A percentile compares a stretch with the other conserved stretches of the same genome.
Evolutionary conservation across 2,797 vertebrate genomes (phyloP).

Genomic region (Schizothorax lantsangensis): DNA sequence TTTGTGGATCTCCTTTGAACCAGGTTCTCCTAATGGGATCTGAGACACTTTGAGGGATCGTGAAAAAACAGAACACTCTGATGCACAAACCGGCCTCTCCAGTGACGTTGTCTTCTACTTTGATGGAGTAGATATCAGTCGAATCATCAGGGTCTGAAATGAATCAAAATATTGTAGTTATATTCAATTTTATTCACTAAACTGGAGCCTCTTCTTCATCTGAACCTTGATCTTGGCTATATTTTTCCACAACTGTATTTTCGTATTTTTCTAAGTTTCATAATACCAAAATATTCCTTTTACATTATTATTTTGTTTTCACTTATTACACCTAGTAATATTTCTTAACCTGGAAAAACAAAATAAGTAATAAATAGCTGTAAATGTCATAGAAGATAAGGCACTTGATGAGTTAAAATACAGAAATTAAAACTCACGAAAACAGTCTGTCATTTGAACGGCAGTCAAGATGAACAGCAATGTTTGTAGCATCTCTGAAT

Average conservation of each 20-base stretch:
- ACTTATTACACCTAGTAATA: neutral
- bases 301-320: neutral
- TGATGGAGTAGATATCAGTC: neutral
- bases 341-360: neutral
- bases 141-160: neutral
- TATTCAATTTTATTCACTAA: neutral
- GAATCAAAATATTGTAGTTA: neutral
- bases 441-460: neutral
- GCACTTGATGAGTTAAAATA: neutral
- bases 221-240: neutral
- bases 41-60: neutral
- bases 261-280: neutral
- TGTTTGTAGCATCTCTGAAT: slow-evolving; percentile 1
- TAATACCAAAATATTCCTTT: neutral
- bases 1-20: slow-evolving; percentile 23
- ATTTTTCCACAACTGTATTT: neutral
- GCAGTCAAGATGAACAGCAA: neutral
- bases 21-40: neutral
- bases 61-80: neutral
- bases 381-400: neutral
- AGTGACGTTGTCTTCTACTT: accelerated
- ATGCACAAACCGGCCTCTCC: slow-evolving; percentile 22
- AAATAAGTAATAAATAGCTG: neutral
- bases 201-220: neutral
- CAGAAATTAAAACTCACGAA: neutral